Conservation (phyloP, 2,888 invertebrate species). For the Congeria kusceri region DNA sequence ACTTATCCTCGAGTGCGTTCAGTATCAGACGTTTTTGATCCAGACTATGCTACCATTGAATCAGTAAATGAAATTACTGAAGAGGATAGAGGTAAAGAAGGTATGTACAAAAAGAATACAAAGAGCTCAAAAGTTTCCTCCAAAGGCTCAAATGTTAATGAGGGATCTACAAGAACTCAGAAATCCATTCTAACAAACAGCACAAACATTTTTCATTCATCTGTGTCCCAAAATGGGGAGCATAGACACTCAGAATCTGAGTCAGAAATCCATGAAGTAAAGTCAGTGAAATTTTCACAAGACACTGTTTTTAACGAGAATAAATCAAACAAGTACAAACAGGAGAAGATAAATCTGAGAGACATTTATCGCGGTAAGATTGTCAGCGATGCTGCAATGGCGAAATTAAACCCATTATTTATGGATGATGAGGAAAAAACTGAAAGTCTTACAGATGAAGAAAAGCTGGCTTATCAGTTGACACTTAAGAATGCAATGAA, state of each 20-base stretch:
- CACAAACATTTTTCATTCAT: constrained; percentile 11
- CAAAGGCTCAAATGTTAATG: constrained; percentile 10
- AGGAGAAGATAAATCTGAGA: constrained; percentile 65
- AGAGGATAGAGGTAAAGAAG: constrained; percentile 13
- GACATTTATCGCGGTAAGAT: constrained; percentile 68
- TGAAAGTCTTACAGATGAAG: constrained; percentile 66
- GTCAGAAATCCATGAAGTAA: constrained; percentile 65
- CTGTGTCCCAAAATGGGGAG: constrained; percentile 4
- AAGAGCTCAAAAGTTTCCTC: constrained; percentile 40
- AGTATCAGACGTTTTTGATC: background rate
- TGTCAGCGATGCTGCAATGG: constrained; percentile 60
- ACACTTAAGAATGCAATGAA: constrained; percentile 51
- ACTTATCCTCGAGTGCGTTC: background rate
- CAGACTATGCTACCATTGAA: background rate
- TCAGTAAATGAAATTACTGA: constrained; percentile 21
- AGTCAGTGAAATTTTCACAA: constrained; percentile 73
- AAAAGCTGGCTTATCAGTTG: constrained; percentile 59
- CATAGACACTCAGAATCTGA: constrained; percentile 27
- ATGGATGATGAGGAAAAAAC: constrained; percentile 39
- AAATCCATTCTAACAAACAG: constrained; percentile 66
- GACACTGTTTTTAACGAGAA: constrained; percentile 77
- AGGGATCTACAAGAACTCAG: constrained; percentile 50
- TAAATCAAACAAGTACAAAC: constrained; percentile 70
- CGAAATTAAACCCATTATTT: constrained; percentile 71
- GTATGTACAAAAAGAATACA: constrained; percentile 48